Percentiles rank a stretch among this genome's conserved stretches.
Conservation (phyloP, 2,888 invertebrate genomes). For the Troides oblongomaculatus region DNA sequence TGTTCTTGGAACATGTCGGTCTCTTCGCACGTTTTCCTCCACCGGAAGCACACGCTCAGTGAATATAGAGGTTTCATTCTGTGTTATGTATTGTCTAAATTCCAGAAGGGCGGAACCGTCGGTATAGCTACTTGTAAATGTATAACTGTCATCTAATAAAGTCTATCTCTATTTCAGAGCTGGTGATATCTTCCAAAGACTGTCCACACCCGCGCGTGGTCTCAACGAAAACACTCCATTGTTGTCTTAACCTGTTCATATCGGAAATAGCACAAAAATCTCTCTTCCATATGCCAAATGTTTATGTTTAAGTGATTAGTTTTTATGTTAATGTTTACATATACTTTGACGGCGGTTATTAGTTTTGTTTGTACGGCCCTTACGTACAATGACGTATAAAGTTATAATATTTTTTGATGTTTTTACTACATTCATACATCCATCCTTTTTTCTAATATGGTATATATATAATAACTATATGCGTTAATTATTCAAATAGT, state of each 20-base stretch:
- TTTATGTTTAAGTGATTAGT: neutral
- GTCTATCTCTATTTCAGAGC: constrained; percentile 20
- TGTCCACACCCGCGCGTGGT: neutral
- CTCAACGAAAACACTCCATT: constrained; percentile 24
- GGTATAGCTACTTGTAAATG: neutral
- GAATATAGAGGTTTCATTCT: no score
- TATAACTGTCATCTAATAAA: constrained; percentile 1
- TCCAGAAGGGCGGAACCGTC: no score
- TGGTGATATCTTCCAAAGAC: constrained; percentile 2
- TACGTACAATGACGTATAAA: neutral
- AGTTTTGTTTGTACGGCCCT: neutral
- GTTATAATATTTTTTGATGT: no score
- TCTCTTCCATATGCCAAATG: neutral
- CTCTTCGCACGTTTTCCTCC: no score
- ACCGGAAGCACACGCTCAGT: no score
- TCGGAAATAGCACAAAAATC: neutral
- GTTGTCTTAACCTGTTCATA: constrained; percentile 10
- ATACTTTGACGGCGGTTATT: neutral
- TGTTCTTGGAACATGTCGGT: no score
- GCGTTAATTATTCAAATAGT: no score
- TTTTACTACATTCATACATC: no score
- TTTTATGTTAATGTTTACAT: neutral
- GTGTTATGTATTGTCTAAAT: no score
- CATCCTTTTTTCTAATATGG: no score
- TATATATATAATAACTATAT: no score